These are phyloP conservation scores for Sarcophaga peregrina DNA, from an alignment of 1,140 invertebrate genomes.

Conservation along the genomic window DNA sequence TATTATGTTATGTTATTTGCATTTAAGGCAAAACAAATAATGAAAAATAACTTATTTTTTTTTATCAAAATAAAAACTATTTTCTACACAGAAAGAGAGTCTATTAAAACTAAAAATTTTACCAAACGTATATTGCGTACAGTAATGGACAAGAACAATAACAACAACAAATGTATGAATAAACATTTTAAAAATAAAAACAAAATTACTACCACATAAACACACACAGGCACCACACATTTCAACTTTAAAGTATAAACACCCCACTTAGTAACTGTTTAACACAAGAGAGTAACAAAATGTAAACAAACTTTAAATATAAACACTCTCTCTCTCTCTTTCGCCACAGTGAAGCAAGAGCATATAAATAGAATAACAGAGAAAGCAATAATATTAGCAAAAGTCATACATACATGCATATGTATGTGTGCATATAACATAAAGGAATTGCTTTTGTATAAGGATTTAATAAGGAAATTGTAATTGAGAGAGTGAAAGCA, in stretches of 20 bases:
- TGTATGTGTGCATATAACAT: too few species aligned
- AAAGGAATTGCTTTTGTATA: too few species aligned
- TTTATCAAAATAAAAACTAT: conserved; percentile 6
- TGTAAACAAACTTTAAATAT: not conserved
- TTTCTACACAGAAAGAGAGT: not conserved
- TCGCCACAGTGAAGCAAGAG: too few species aligned
- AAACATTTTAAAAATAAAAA: not conserved
- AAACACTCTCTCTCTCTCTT: too few species aligned
- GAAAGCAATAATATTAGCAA: too few species aligned
- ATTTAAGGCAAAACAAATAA: not conserved
- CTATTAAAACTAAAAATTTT: not conserved
- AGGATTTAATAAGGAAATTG: too few species aligned
- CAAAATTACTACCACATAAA: not conserved
- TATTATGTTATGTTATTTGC: not conserved
- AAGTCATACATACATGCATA: too few species aligned
- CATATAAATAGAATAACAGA: too few species aligned
- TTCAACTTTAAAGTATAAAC: not conserved
- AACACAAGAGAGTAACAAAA: not conserved
- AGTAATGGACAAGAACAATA: too few species aligned
- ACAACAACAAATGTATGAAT: not conserved
- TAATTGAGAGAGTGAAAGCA: too few species aligned
- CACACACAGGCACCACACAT: not conserved
- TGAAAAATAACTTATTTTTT: not conserved
- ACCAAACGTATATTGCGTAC: not conserved
- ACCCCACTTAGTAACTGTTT: not conserved